Percentiles rank a stretch among this genome's conserved stretches.
Conservation (phyloP, 2,797 vertebrate genomes). For the Diceros bicornis region DNA sequence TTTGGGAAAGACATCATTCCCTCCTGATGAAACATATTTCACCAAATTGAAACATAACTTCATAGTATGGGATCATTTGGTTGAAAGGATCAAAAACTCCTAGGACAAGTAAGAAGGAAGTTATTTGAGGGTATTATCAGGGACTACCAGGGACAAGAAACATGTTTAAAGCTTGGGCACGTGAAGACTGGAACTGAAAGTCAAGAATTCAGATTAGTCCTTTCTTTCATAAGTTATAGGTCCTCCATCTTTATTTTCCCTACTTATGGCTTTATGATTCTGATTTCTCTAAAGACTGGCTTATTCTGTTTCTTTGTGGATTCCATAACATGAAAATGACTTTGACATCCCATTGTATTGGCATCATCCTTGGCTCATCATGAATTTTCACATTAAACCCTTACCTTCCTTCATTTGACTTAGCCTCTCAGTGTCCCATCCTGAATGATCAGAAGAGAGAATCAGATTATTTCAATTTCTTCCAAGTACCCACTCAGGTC, state of each 20-base stretch:
- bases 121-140: neutral
- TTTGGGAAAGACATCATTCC: neutral
- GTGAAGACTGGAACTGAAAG: neutral
- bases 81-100: neutral
- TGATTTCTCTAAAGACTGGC: neutral
- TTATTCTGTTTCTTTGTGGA: neutral
- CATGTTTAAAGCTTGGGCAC: neutral
- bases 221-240: neutral
- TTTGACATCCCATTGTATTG: neutral
- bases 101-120: neutral
- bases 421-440: neutral
- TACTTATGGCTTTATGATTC: neutral
- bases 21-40: conserved; percentile 5
- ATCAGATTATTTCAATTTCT: neutral
- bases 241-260: neutral
- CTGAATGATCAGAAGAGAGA: neutral
- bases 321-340: conserved; percentile 21
- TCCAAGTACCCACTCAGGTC: neutral
- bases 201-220: neutral
- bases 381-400: neutral
- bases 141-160: neutral
- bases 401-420: neutral
- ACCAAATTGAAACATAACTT: neutral
- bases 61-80: neutral
- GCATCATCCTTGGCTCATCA: neutral